Conservation (phyloP, 2,113 vertebrate species). For the Nothoprocta pentlandii region DNA sequence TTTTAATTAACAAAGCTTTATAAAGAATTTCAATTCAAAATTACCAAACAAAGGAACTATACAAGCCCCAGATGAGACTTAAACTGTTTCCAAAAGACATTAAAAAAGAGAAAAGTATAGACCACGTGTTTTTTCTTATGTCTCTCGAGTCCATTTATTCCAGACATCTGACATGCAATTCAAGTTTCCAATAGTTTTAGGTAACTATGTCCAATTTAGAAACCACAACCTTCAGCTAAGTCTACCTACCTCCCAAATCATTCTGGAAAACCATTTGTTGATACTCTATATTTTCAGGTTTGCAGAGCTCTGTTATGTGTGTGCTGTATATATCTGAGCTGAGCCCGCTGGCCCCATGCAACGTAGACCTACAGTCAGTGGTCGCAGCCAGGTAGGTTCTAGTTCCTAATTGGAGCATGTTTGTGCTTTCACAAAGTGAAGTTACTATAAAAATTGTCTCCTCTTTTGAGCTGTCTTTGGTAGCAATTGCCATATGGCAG, state of each 20-base stretch:
- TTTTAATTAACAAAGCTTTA: slow-evolving; percentile 69
- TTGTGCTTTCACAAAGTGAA: slow-evolving; percentile 66
- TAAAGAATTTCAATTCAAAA: slow-evolving; percentile 66
- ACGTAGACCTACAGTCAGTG: slow-evolving; percentile 9
- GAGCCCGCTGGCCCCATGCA: slow-evolving; percentile 6
- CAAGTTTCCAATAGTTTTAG: slow-evolving; percentile 76
- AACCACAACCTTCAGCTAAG: slow-evolving; percentile 68
- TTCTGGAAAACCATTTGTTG: slow-evolving; percentile 57
- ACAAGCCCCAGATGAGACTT: slow-evolving; percentile 62
- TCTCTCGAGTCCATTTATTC: slow-evolving; percentile 76
- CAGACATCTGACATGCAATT: slow-evolving; percentile 77
- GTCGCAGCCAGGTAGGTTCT: slow-evolving; percentile 63
- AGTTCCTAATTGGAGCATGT: slow-evolving; percentile 49
- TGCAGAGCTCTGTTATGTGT: slow-evolving; percentile 29
- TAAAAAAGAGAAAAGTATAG: slow-evolving; percentile 60
- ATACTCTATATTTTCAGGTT: slow-evolving; percentile 43
- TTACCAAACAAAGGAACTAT: slow-evolving; percentile 67
- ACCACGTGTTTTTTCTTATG: slow-evolving; percentile 70
- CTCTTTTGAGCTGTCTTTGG: slow-evolving; percentile 62
- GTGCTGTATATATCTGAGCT: not conserved
- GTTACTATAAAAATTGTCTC: slow-evolving; percentile 60
- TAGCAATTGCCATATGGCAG: slow-evolving; percentile 15
- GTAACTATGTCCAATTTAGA: slow-evolving; percentile 79
- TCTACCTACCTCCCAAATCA: slow-evolving; percentile 56
- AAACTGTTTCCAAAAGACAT: slow-evolving; percentile 65